Conservation (phyloP, 1,140 invertebrate species). For the Phortica variegata region DNA sequence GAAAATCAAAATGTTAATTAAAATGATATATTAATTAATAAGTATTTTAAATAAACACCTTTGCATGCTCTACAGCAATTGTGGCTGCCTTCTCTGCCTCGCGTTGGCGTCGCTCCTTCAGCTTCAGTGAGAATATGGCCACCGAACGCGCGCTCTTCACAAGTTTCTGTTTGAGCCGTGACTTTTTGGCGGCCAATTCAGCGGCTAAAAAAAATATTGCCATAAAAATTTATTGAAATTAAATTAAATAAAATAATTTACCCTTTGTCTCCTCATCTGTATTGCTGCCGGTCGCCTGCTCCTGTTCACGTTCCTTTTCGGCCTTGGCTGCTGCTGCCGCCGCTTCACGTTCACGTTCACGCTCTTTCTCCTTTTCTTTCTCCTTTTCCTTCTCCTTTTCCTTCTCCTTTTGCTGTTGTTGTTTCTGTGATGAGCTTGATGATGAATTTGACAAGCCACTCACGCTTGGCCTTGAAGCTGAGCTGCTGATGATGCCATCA, state of each 20-base stretch:
- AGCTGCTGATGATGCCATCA: conserved; percentile 26
- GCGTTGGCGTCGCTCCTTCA: conserved; percentile 72
- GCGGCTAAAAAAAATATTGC: conserved; percentile 36
- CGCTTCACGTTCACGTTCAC: conserved; percentile 14
- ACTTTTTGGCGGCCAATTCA: conserved; percentile 67
- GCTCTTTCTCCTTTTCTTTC: conserved; percentile 21
- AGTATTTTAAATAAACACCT: conserved; percentile 22
- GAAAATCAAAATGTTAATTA: not conserved
- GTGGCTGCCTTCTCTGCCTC: conserved; percentile 67
- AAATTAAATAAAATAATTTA: conserved; percentile 5
- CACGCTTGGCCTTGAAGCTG: conserved; percentile 48
- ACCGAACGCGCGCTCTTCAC: conserved; percentile 80
- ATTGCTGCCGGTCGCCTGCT: conserved; percentile 24
- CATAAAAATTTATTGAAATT: not conserved
- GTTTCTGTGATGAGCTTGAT: conserved; percentile 36
- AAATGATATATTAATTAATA: no score
- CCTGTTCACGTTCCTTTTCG: conserved; percentile 17
- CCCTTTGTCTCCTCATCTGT: conserved; percentile 53
- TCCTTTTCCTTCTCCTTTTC: conserved; percentile 32
- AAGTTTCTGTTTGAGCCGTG: conserved; percentile 61
- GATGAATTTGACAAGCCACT: conserved; percentile 48
- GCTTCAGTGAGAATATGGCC: conserved; percentile 77
- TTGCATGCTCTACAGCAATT: conserved; percentile 55
- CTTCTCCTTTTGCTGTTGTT: conserved; percentile 15
- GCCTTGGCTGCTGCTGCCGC: conserved; percentile 11